phyloP scores from a whole-genome alignment of 2,888 invertebrate genomes.

The Teinopalpus imperialis region DNA sequence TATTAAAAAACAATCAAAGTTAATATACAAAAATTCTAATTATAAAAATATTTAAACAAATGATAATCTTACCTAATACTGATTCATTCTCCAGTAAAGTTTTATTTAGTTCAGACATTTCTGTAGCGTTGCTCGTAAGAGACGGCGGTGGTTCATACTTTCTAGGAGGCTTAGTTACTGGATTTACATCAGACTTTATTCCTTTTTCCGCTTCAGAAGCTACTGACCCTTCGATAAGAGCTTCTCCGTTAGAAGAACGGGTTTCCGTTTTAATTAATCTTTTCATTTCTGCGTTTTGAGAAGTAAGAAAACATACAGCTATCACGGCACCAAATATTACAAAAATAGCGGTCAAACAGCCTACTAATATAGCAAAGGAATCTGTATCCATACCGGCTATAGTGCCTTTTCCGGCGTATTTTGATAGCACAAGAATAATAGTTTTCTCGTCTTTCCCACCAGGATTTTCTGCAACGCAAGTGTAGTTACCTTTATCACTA shows the following conservation, averaged over 20 bases:
- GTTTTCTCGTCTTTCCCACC: constrained; percentile 91
- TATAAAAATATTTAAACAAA: too few species aligned
- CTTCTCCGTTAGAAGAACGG: constrained; percentile 84
- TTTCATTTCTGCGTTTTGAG: constrained; percentile 74
- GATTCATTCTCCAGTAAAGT: constrained; percentile 89
- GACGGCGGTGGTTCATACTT: constrained; percentile 86
- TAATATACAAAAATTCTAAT: too few species aligned
- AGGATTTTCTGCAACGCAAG: constrained; percentile 91
- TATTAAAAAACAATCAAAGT: too few species aligned
- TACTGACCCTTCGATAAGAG: constrained; percentile 86
- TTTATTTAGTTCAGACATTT: constrained; percentile 90
- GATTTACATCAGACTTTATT: constrained; percentile 90
- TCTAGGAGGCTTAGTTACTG: constrained; percentile 90
- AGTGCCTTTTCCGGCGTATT: constrained; percentile 66
- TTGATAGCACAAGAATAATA: constrained; percentile 83
- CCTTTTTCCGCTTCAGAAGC: constrained; percentile 91
- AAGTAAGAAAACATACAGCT: constrained; percentile 79
- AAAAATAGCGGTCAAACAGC: constrained; percentile 67
- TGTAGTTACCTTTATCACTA: constrained; percentile 87
- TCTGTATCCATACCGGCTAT: constrained; percentile 76
- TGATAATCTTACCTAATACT: constrained; percentile 86
- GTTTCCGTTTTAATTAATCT: constrained; percentile 84
- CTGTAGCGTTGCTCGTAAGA: constrained; percentile 85
- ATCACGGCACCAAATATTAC: constrained; percentile 71
- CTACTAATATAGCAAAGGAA: constrained; percentile 77